Evolutionary conservation across 2,113 vertebrate genomes (phyloP).

Genomic region (Brachyhypopomus gauderio): DNA sequence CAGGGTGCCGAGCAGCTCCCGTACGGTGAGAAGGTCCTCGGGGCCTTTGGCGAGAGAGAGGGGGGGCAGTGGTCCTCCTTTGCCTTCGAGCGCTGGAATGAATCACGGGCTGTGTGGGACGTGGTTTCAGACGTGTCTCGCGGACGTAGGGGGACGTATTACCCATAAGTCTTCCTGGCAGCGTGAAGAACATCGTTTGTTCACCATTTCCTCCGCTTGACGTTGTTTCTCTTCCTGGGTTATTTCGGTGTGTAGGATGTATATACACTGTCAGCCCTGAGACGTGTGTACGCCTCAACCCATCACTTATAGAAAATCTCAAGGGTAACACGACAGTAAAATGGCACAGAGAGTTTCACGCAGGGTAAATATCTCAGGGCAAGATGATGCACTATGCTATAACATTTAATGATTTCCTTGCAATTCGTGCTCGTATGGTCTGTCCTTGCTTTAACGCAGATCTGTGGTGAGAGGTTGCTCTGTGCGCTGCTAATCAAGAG

Average conservation of each 20-base stretch:
- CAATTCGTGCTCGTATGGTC: no score
- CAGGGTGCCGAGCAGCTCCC: not conserved
- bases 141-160: not conserved
- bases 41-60: not conserved
- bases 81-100: not conserved
- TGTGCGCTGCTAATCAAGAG: not conserved
- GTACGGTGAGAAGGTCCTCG: not conserved
- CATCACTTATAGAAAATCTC: no score
- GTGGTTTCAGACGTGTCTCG: not conserved
- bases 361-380: no score
- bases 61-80: not conserved
- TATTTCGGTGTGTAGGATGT: not conserved
- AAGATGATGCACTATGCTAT: no score
- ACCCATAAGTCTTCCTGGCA: not conserved
- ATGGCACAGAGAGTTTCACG: no score
- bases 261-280: not conserved
- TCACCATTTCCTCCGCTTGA: conserved; percentile 4
- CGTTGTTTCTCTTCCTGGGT: not conserved
- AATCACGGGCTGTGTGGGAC: not conserved
- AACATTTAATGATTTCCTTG: no score
- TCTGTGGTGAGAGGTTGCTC: no score
- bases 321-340: no score
- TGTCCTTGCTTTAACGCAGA: no score
- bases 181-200: not conserved
- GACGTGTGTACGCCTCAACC: no score